Conservation (phyloP, 2,888 invertebrate genomes). For the Orthosia gracilis region DNA sequence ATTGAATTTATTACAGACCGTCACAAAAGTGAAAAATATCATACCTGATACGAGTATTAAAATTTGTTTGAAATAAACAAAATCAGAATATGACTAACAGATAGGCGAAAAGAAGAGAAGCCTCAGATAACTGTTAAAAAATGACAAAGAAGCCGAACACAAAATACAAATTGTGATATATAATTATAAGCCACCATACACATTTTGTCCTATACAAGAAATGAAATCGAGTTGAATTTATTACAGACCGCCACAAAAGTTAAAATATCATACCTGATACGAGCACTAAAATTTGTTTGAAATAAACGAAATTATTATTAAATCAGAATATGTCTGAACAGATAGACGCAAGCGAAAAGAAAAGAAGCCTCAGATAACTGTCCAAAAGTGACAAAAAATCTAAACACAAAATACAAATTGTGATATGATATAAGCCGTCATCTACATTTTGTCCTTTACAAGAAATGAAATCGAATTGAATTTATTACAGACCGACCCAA, state of each 20-base stretch:
- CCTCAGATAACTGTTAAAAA: neutral
- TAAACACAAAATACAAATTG: constrained; percentile 15
- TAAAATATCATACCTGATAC: neutral
- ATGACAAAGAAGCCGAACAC: too few species aligned
- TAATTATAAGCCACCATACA: too few species aligned
- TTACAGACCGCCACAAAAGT: constrained; percentile 1
- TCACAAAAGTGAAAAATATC: constrained; percentile 11
- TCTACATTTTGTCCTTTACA: constrained; percentile 34
- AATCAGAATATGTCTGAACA: neutral
- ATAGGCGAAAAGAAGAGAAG: neutral
- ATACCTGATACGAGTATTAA: neutral
- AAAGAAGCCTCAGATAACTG: neutral
- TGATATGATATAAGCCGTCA: constrained; percentile 13
- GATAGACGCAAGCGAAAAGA: neutral
- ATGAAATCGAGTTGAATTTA: too few species aligned
- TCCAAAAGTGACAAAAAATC: constrained; percentile 24
- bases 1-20: too few species aligned
- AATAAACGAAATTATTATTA: neutral
- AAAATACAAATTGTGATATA: too few species aligned
- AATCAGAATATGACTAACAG: neutral
- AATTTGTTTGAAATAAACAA: neutral
- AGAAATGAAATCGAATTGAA: constrained; percentile 44
- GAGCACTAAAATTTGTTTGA: neutral
- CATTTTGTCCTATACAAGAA: neutral
- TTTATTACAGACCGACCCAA: constrained; percentile 45